Base-by-base conservation (phyloP, 2,888 invertebrate species). In the Odontocerum albicorne region DNA sequence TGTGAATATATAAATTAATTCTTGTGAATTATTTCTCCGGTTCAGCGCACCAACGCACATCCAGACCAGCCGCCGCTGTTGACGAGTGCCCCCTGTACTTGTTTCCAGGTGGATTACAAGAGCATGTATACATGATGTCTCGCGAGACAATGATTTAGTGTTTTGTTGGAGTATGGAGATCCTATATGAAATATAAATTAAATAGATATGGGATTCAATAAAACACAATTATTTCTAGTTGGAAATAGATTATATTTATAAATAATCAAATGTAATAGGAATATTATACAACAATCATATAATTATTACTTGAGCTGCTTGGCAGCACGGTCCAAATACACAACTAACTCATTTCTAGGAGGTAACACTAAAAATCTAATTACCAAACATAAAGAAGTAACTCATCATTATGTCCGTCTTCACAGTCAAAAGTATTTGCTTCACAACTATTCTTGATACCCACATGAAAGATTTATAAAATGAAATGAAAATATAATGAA, bases 211-310 rank as follows among this genome's bases (percentile, higher is more conserved):
- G 27, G 27, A 10, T 7, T 7, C 4, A 52, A 32, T 52, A 13
- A 52, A 52, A 52, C 39, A 13, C n/a, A 13, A 7, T 27, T 17
- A 6, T 49, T 38, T 60, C 60, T 60, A 60, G 57, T 57, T 60
- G 66, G 66, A 66, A 66, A 67, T 67, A 69, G 73, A 72, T 74
- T 77, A 77, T 74, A 70, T 62, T 61, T 58, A 55, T 57, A 60
- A 60, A 60, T 76, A 74, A 74, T 73, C 73, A 75, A 74, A 74
- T 72, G 71, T 73, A 72, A 74, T 77, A 77, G 77, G 76, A 77
- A 77, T 73, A 77, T 51, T 54, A 50, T 60, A 57, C 57, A 60
- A 75, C 77, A 77, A 77, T 76, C 76, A 74, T 74, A 72, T 75
- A 45, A 75, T 72, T 75, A 71, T 70, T 72, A 71, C 70, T 68